Percentiles rank a stretch among this genome's conserved stretches.
phyloP scores from a whole-genome alignment of 2,797 vertebrate species.

The Melanotaenia trifasciata region DNA sequence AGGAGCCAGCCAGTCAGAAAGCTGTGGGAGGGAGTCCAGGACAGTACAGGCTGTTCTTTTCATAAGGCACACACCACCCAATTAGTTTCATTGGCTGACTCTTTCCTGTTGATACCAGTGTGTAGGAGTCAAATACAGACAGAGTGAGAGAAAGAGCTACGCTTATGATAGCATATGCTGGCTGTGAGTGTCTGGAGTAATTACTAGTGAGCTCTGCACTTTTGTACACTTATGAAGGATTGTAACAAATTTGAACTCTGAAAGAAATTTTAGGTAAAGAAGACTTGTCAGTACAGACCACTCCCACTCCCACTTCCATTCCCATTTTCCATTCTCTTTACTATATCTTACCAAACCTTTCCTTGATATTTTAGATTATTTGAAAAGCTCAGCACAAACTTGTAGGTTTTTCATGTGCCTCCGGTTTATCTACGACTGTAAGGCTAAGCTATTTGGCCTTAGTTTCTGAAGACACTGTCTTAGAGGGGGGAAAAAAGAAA shows the following conservation, averaged over 20 bases:
- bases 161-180: slow-evolving; percentile 45
- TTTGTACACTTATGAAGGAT: slow-evolving; percentile 28
- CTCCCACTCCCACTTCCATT: not conserved
- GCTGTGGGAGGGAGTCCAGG: slow-evolving; percentile 65
- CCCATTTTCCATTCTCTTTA: not conserved
- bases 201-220: slow-evolving; percentile 42
- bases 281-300: not conserved
- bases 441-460: not conserved
- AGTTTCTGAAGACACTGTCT: not conserved
- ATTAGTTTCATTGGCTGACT: slow-evolving; percentile 83
- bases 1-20: slow-evolving; percentile 76
- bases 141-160: slow-evolving; percentile 38
- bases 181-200: slow-evolving; percentile 34
- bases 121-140: slow-evolving; percentile 70
- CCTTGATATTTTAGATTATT: not conserved
- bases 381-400: not conserved
- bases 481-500: not conserved
- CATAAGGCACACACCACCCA: slow-evolving; percentile 79
- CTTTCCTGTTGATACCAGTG: slow-evolving; percentile 81
- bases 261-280: not conserved
- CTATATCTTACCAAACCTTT: not conserved
- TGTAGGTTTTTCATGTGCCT: not conserved
- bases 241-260: not conserved
- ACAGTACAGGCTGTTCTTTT: slow-evolving; percentile 85
- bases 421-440: not conserved